Conservation (phyloP, 30 jellyfish, hydroid and myxozoan genomes). For the Aurelia sp. region DNA sequence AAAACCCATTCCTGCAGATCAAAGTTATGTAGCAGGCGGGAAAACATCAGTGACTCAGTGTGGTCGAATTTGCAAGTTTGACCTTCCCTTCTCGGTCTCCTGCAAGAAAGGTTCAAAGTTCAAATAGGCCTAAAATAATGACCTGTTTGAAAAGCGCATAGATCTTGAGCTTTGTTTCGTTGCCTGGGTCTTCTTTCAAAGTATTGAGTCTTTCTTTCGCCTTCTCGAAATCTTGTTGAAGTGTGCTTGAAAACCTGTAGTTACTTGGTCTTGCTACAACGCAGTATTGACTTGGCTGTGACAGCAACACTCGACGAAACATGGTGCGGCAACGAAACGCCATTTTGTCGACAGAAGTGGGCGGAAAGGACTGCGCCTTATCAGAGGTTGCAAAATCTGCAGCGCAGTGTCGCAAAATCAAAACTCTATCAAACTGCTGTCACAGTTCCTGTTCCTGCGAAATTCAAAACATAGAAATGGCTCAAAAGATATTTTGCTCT, state of each 20-base stretch:
- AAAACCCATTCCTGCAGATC: no score
- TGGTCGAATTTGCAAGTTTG: no score
- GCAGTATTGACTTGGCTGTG: slow-evolving; percentile 39
- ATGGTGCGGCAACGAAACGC: slow-evolving; percentile 21
- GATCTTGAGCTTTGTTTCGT: slow-evolving; percentile 81
- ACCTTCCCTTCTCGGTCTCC: no score
- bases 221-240: slow-evolving; percentile 75
- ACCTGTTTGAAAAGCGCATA: slow-evolving; percentile 97
- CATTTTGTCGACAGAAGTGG: neutral
- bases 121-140: slow-evolving; percentile 1
- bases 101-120: slow-evolving; percentile 26
- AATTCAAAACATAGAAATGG: no score
- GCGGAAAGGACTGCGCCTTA: no score
- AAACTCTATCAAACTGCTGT: no score
- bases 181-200: slow-evolving; percentile 95
- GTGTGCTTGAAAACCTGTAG: slow-evolving; percentile 36
- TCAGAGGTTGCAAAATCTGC: no score
- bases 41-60: no score
- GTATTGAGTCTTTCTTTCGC: slow-evolving; percentile 88
- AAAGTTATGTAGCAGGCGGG: no score
- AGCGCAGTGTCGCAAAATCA: no score
- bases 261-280: slow-evolving; percentile 4
- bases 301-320: slow-evolving; percentile 25
- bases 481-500: no score
- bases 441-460: no score